phyloP scores from a whole-genome alignment of 1,140 invertebrate species.

The Eciton burchellii region DNA sequence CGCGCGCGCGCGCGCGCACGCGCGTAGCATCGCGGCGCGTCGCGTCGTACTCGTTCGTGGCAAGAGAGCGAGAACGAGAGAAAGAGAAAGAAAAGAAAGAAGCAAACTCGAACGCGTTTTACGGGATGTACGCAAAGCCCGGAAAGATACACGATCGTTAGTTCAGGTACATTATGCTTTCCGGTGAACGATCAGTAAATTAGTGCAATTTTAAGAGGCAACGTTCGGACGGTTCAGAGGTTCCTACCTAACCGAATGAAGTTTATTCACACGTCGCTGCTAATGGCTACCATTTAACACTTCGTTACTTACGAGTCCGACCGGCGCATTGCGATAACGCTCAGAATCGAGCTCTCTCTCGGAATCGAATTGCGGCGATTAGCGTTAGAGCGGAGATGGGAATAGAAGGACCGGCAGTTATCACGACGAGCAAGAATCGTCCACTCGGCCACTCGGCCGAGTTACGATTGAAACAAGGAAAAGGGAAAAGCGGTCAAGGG shows the following conservation, averaged over 20 bases:
- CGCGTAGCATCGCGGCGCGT: neutral
- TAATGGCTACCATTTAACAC: conserved; percentile 3
- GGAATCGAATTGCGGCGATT: conserved; percentile 27
- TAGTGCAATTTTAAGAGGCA: conserved; percentile 1
- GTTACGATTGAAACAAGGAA: conserved; percentile 24
- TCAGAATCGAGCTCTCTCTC: neutral
- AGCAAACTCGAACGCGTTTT: neutral
- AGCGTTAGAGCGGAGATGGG: conserved; percentile 47
- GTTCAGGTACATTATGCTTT: neutral
- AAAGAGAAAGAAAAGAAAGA: neutral
- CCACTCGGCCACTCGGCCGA: neutral
- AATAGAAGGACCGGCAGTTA: neutral
- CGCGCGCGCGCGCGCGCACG: neutral
- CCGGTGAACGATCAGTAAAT: neutral
- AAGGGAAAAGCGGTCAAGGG: no score
- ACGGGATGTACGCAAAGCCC: neutral
- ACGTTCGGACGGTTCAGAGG: neutral
- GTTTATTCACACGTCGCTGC: neutral
- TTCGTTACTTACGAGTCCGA: neutral
- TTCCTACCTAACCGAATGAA: neutral
- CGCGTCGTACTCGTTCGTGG: neutral
- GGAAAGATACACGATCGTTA: conserved; percentile 14
- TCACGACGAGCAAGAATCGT: conserved; percentile 18
- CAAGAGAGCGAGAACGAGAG: neutral
- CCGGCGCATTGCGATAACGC: neutral